A percentile compares a stretch with the other conserved stretches of the same genome.
Conservation (phyloP, 2,888 invertebrate species). For the Trachelus troglodyta region DNA sequence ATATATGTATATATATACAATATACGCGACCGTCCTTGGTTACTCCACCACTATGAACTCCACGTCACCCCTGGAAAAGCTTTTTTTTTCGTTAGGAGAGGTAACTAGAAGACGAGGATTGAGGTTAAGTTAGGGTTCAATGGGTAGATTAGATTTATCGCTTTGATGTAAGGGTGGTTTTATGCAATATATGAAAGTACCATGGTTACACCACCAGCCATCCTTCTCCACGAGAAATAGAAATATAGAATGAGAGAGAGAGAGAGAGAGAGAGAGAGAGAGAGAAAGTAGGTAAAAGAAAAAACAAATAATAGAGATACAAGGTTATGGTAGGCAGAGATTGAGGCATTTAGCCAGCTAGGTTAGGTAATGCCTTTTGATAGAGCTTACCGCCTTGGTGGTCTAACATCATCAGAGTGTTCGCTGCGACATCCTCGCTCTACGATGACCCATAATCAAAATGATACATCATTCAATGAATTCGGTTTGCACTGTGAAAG, state of each 20-base stretch:
- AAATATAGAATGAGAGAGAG: background rate
- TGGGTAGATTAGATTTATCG: background rate
- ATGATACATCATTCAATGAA: conserved; percentile 57
- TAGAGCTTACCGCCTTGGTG: conserved; percentile 93
- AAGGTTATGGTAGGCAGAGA: conserved; percentile 1
- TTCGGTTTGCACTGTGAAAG: conserved; percentile 52
- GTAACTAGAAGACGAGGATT: background rate
- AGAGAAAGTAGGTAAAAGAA: background rate
- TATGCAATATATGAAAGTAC: background rate
- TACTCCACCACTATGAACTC: background rate
- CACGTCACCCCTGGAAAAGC: conserved; percentile 2
- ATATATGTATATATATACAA: background rate
- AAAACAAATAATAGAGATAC: background rate
- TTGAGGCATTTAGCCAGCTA: conserved; percentile 1
- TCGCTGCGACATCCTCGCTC: conserved; percentile 93
- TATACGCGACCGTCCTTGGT: background rate
- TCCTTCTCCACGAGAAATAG: background rate
- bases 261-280: too few relatives aligned
- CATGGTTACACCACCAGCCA: background rate
- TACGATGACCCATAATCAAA: conserved; percentile 69
- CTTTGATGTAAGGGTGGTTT: background rate
- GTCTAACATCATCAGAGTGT: conserved; percentile 89
- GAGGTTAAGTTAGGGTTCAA: background rate
- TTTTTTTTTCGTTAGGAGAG: background rate
- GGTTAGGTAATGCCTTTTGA: conserved; percentile 2